Conservation (phyloP, 2,888 invertebrate species). For the Eupithecia abbreviata region DNA sequence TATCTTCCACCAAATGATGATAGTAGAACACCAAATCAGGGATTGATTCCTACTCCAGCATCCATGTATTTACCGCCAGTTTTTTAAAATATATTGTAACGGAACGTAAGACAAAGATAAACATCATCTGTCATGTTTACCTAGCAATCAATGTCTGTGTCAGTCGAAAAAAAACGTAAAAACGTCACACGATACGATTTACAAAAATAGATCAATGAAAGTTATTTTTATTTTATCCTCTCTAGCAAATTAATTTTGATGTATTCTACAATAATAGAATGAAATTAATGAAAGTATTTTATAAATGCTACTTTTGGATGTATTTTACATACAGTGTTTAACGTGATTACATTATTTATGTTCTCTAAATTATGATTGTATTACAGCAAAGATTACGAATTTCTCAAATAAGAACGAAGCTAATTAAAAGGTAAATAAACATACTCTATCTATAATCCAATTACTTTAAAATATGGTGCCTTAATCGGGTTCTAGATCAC, state of each 20-base stretch:
- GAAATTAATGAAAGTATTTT: constrained; percentile 52
- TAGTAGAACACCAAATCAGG: constrained; percentile 46
- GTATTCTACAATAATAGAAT: constrained; percentile 54
- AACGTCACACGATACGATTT: constrained; percentile 56
- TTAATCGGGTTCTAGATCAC: constrained; percentile 37
- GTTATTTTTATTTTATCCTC: constrained; percentile 75
- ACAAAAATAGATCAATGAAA: constrained; percentile 80
- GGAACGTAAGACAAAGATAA: not conserved
- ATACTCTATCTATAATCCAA: constrained; percentile 26
- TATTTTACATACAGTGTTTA: constrained; percentile 56
- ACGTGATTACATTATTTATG: constrained; percentile 59
- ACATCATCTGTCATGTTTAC: not conserved
- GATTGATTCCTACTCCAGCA: constrained; percentile 57
- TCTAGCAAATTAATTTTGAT: constrained; percentile 49
- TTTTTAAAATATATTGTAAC: constrained; percentile 48
- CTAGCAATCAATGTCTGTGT: constrained; percentile 19
- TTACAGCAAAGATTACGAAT: constrained; percentile 73
- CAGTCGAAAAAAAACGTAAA: constrained; percentile 35
- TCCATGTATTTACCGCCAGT: constrained; percentile 71
- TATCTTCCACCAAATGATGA: constrained; percentile 43
- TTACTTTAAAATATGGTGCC: constrained; percentile 32
- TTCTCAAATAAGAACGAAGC: constrained; percentile 71
- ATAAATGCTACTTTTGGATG: constrained; percentile 52
- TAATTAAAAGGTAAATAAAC: constrained; percentile 70
- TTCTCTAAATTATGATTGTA: constrained; percentile 77